Percentiles rank a stretch among this genome's conserved stretches.
Conservation (phyloP, 2,113 vertebrate species). For the Jacana jacana region DNA sequence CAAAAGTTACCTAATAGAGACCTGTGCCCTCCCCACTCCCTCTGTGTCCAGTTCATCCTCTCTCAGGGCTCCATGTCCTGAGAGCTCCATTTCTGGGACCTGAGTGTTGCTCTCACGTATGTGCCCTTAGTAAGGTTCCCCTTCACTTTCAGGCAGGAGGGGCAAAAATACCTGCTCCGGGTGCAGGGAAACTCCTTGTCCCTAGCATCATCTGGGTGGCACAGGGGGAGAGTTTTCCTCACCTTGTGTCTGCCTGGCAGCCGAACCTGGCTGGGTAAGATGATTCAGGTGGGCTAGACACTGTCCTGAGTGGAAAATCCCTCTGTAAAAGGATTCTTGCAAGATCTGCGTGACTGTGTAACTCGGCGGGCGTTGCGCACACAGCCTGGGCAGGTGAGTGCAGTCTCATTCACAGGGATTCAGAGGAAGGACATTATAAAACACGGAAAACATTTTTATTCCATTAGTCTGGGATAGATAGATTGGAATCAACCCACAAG, state of each 20-base stretch:
- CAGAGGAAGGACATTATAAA: not conserved
- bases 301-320: not conserved
- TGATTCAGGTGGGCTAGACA: not conserved
- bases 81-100: not conserved
- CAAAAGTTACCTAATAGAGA: not conserved
- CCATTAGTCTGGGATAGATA: not conserved
- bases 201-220: rapidly evolving
- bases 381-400: not conserved
- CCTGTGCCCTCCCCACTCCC: not conserved
- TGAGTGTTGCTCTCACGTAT: not conserved
- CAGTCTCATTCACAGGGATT: not conserved
- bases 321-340: not conserved
- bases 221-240: not conserved
- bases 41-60: not conserved
- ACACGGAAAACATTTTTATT: not conserved
- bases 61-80: not conserved
- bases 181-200: not conserved
- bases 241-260: not conserved
- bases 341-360: not conserved
- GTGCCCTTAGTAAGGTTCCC: not conserved
- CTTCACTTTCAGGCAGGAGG: not conserved
- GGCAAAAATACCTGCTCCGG: not conserved
- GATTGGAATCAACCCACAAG: not conserved
- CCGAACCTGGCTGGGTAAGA: not conserved
- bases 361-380: not conserved